Percentiles rank a stretch among this genome's conserved stretches.
Evolutionary conservation across 2,113 vertebrate species (phyloP).

Genomic region (Setophaga kirtlandii): DNA sequence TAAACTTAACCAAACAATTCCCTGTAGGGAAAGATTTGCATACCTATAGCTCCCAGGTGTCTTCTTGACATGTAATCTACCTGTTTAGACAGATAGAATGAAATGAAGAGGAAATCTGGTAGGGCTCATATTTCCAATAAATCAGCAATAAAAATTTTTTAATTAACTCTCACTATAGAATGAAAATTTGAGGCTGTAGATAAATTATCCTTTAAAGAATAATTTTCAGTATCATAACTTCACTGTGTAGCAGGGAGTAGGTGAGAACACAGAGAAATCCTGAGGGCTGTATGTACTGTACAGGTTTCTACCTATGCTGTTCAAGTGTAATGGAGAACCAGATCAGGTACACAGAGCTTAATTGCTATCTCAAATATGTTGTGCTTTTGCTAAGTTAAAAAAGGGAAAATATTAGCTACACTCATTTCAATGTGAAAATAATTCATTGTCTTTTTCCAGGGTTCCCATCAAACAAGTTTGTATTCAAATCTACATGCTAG

Average conservation of each 20-base stretch:
- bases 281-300: fast-evolving
- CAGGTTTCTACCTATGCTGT: background rate
- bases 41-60: background rate
- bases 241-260: background rate
- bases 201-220: background rate
- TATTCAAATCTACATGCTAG: background rate
- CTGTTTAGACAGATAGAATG: background rate
- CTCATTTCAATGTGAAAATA: background rate
- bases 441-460: background rate
- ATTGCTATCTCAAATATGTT: background rate
- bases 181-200: background rate
- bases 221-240: background rate
- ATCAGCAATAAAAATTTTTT: background rate
- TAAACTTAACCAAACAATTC: background rate
- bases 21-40: background rate
- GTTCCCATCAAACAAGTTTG: background rate
- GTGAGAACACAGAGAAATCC: background rate
- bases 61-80: background rate
- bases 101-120: background rate
- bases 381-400: background rate
- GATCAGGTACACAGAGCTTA: background rate
- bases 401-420: background rate
- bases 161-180: background rate
- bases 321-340: background rate
- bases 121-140: background rate